Percentiles rank a stretch among this genome's conserved stretches.
These are phyloP conservation scores for Ruditapes philippinarum DNA, from an alignment of 1,140 invertebrate genomes.

Conservation along the genomic window DNA sequence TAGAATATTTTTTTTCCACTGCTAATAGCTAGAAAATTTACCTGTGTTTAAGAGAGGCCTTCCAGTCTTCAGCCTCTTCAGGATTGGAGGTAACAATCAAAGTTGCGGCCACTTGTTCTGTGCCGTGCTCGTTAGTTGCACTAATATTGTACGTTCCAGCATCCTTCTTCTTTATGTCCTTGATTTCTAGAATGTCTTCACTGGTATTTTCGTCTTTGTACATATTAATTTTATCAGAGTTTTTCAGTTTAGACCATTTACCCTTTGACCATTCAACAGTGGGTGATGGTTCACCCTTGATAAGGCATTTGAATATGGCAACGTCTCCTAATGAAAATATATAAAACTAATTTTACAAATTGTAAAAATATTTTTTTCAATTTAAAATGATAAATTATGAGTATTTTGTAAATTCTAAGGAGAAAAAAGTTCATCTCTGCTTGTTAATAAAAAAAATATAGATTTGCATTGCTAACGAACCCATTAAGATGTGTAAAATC, in stretches of 20 bases:
- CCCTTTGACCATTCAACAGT: slow-evolving; percentile 86
- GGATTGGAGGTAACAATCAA: slow-evolving; percentile 86
- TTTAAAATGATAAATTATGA: too few species aligned
- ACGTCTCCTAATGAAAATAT: slow-evolving; percentile 75
- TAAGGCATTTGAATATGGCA: slow-evolving; percentile 83
- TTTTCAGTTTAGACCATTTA: slow-evolving; percentile 85
- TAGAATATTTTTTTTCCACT: too few species aligned
- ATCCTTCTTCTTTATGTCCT: slow-evolving; percentile 83
- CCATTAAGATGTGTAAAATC: too few species aligned
- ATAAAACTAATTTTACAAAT: too few species aligned
- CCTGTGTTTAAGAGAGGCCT: slow-evolving; percentile 85
- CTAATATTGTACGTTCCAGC: slow-evolving; percentile 86
- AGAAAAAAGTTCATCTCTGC: too few species aligned
- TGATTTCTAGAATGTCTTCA: slow-evolving; percentile 84
- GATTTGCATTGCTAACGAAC: too few species aligned
- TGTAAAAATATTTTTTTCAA: too few species aligned
- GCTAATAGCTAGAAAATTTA: too few species aligned
- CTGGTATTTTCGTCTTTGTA: slow-evolving; percentile 83
- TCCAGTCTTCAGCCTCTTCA: slow-evolving; percentile 86
- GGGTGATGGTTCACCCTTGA: slow-evolving; percentile 84
- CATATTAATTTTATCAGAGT: slow-evolving; percentile 79
- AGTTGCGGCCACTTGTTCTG: slow-evolving; percentile 83
- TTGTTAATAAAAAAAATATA: too few species aligned
- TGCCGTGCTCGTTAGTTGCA: slow-evolving; percentile 85
- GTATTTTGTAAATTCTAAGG: too few species aligned